Conservation (phyloP, 2,113 vertebrate species). For the Dicentrarchus labrax region DNA sequence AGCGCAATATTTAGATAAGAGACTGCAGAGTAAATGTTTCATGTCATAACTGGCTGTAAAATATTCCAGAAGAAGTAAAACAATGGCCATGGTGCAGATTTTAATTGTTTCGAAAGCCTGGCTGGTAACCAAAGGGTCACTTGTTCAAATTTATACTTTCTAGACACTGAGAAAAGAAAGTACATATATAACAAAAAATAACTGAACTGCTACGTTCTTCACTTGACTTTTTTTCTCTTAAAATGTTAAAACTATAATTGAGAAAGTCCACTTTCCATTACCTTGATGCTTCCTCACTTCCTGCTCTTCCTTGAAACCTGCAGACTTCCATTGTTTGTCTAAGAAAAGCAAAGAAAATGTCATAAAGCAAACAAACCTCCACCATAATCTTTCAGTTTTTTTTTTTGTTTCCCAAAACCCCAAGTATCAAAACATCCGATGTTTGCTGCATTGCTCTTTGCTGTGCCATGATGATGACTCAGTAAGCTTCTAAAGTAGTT, state of each 20-base stretch:
- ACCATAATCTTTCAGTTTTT: not conserved
- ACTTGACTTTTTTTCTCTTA: not conserved
- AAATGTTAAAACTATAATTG: not conserved
- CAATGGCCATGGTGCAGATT: not conserved
- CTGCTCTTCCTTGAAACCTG: not conserved
- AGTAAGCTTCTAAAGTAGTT: slow-evolving; percentile 34
- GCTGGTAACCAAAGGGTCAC: not conserved
- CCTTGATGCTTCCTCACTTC: too few species aligned
- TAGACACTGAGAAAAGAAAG: not conserved
- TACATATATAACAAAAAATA: not conserved
- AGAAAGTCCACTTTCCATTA: not conserved
- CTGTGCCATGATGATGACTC: slow-evolving; percentile 48
- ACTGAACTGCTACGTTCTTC: too few species aligned
- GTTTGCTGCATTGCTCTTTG: slow-evolving; percentile 29
- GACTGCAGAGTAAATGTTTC: slow-evolving; percentile 12
- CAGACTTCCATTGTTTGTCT: not conserved
- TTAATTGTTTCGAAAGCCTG: not conserved
- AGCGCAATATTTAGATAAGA: slow-evolving; percentile 32
- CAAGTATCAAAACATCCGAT: not conserved
- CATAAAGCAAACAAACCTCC: slow-evolving; percentile 1
- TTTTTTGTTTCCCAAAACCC: not conserved
- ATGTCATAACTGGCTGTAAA: slow-evolving; percentile 22
- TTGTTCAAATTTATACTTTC: not conserved
- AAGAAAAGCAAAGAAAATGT: not conserved
- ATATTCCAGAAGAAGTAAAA: not conserved